These are phyloP conservation scores for Serrognathus titanus DNA, from an alignment of 2,888 invertebrate genomes.

Conservation along the genomic window DNA sequence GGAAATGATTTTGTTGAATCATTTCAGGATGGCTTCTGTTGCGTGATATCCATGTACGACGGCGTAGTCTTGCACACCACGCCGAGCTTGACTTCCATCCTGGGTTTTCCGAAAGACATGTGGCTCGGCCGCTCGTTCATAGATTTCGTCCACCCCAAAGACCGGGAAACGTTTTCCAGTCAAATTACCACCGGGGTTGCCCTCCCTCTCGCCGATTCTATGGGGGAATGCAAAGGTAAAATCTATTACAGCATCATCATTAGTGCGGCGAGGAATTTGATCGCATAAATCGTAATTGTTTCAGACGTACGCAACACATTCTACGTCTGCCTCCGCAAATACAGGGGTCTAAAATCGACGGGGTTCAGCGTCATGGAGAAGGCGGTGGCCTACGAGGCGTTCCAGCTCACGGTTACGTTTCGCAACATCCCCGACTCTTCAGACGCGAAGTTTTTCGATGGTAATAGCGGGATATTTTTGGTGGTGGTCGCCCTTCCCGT, in stretches of 20 bases:
- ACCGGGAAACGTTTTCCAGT: slow-evolving; percentile 69
- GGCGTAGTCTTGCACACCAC: slow-evolving; percentile 78
- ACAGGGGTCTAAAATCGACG: slow-evolving; percentile 57
- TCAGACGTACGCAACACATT: slow-evolving; percentile 52
- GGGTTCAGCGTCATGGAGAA: slow-evolving; percentile 63
- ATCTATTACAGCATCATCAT: not conserved
- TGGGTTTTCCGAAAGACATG: slow-evolving; percentile 80
- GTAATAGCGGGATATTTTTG: slow-evolving; percentile 54
- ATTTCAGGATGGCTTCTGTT: slow-evolving; percentile 69
- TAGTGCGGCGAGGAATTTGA: no score
- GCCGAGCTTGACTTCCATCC: slow-evolving; percentile 60
- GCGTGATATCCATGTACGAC: slow-evolving; percentile 79
- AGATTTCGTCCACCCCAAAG: slow-evolving; percentile 80
- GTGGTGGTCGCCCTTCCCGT: slow-evolving; percentile 73
- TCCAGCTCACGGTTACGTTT: slow-evolving; percentile 67
- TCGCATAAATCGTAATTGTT: slow-evolving; percentile 8
- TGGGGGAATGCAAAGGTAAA: slow-evolving; percentile 44
- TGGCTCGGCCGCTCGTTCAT: slow-evolving; percentile 84
- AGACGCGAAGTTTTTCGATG: slow-evolving; percentile 43
- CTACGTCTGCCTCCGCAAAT: slow-evolving; percentile 66
- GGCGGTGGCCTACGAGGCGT: slow-evolving; percentile 64
- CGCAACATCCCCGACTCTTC: slow-evolving; percentile 55
- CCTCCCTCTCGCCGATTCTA: slow-evolving; percentile 55
- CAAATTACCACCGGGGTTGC: slow-evolving; percentile 68
- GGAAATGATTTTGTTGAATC: no score